Base-by-base conservation (phyloP, 2,888 invertebrate genomes). In the Platypus cylindrus region DNA sequence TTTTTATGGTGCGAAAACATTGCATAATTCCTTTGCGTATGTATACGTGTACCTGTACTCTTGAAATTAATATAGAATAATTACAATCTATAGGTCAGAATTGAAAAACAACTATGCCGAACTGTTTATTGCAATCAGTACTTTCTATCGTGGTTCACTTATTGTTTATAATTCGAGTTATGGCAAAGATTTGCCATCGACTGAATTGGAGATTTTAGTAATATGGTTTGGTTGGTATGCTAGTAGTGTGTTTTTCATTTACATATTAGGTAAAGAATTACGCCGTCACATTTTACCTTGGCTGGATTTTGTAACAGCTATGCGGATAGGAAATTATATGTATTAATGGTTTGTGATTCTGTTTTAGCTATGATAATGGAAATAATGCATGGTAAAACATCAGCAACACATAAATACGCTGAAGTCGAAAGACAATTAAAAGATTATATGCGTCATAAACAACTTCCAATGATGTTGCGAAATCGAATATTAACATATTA, bases 401-500 rank as follows among this genome's bases (percentile, higher is more conserved):
- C 61, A 2, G 60, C 65, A 1, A 55, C 60, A 38, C 50, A 61
- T 15, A 68, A 66, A 44, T 67, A 66, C 48, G 57, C 63, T 28
- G 67, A 67, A 43, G 64, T 73, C 46, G 66, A 70, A 47, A 62
- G 66, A 29, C 69, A 71, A 51, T 49, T 65, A 7, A 60, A 67
- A 52, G 68, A 70, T 41, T 75, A 73, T 47, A 72, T 73, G 66
- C 55, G 58, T 7, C 66, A 70, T 39, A 70, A 69, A 47, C 70
- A 70, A 45, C 61, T 75, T 16, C 70, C 75, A 0, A 47, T 54
- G n/a, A 50, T 60, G 15, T 56, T 74, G 38, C 65, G 66, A 49
- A 58, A 62, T 17, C 63, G 70, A n/a, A 61, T 75, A n/a, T 53
- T 66, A 7, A 59, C 59, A 2, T 74, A 70, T 50, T 75, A 73